Percentiles rank a stretch among this genome's conserved stretches.
Evolutionary conservation across 2,797 vertebrate species (phyloP).

Genomic region (Pantherophis alleghaniensis): DNA sequence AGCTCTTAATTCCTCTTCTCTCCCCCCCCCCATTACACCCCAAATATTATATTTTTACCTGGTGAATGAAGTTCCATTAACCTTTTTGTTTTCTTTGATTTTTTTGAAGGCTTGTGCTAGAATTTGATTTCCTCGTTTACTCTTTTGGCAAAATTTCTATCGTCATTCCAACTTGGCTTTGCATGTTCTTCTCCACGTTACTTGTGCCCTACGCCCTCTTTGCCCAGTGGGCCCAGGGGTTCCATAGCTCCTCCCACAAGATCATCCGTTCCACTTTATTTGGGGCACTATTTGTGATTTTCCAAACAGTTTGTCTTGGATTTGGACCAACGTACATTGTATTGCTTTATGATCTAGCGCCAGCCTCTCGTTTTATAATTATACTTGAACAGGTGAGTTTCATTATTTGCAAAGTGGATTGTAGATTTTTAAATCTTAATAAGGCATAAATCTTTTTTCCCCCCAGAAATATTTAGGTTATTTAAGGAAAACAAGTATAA

Average conservation of each 20-base stretch:
- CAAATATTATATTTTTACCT: background rate
- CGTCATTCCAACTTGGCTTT: conserved; percentile 87
- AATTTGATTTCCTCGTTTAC: conserved; percentile 89
- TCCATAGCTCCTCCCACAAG: conserved; percentile 70
- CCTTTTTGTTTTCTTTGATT: conserved; percentile 1
- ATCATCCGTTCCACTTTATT: conserved; percentile 71
- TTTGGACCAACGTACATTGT: conserved; percentile 82
- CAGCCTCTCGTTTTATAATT: conserved; percentile 88
- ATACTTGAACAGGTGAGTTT: conserved; percentile 88
- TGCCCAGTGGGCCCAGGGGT: conserved; percentile 80
- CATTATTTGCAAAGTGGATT: background rate
- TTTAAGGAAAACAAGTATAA: background rate
- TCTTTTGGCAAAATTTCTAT: conserved; percentile 87
- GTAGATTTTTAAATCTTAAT: background rate
- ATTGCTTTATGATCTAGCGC: conserved; percentile 80
- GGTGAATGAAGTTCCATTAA: background rate
- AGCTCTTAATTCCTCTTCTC: background rate
- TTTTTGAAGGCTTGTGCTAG: conserved; percentile 84
- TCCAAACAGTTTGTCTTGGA: conserved; percentile 83
- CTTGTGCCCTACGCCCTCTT: conserved; percentile 85
- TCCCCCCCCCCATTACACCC: background rate
- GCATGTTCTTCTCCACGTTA: conserved; percentile 87
- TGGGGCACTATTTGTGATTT: conserved; percentile 77
- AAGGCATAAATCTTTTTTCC: background rate
- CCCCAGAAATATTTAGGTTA: background rate